Conservation (phyloP, 2,113 vertebrate species). For the Turdus rufiventris region DNA sequence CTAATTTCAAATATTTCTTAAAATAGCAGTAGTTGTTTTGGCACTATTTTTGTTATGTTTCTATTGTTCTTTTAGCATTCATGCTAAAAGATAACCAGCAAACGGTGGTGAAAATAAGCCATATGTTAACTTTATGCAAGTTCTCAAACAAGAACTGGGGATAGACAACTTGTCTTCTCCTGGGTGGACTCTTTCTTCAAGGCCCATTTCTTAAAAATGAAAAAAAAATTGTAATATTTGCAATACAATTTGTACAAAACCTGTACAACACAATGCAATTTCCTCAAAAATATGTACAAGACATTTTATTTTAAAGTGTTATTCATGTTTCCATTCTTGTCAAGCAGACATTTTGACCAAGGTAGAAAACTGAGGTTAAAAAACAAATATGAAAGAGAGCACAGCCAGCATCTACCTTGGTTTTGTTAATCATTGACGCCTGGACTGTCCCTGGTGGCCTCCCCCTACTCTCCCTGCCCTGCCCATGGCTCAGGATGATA, state of each 20-base stretch:
- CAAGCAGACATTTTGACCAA: background rate
- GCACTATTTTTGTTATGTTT: background rate
- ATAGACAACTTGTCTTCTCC: background rate
- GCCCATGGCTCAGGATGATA: background rate
- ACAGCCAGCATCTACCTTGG: background rate
- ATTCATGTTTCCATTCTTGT: rapidly evolving
- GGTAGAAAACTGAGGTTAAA: background rate
- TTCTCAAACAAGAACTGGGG: background rate
- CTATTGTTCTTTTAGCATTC: background rate
- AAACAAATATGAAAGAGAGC: background rate
- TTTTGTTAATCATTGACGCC: too few species aligned
- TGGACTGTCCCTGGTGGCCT: background rate
- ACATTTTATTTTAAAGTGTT: background rate
- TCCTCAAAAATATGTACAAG: background rate
- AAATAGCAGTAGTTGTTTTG: background rate
- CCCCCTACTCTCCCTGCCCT: background rate
- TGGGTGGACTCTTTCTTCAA: background rate
- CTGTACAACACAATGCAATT: background rate
- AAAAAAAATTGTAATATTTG: background rate
- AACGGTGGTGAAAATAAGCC: background rate
- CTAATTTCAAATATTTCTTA: background rate
- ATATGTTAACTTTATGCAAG: background rate
- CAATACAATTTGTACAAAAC: background rate
- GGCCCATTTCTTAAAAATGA: background rate
- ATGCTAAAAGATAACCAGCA: background rate